phyloP scores from a whole-genome alignment of 2,797 vertebrate genomes.

The Manis javanica region DNA sequence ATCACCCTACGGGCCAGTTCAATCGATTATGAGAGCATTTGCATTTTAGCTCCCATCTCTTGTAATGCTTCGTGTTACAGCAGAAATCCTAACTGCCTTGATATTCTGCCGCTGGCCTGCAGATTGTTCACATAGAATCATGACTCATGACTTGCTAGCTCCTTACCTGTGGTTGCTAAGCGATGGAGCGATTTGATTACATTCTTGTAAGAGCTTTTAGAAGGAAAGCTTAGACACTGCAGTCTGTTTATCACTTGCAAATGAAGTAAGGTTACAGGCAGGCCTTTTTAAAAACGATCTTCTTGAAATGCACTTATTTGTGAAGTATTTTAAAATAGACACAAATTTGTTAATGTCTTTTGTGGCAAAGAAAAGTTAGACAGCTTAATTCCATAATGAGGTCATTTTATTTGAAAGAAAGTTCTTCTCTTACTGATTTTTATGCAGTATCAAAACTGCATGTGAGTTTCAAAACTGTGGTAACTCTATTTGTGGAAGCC shows the following conservation, averaged over 20 bases:
- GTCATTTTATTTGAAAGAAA: background rate
- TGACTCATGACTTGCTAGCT: conserved; percentile 77
- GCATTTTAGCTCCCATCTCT: conserved; percentile 76
- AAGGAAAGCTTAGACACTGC: background rate
- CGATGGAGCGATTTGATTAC: conserved; percentile 62
- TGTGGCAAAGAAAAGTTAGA: background rate
- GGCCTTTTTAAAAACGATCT: conserved; percentile 28
- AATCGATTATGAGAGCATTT: conserved; percentile 72
- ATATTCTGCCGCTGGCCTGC: conserved; percentile 62
- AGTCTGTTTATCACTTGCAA: conserved; percentile 50
- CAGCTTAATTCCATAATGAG: background rate
- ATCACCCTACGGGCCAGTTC: conserved; percentile 67
- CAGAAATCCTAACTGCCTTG: conserved; percentile 58
- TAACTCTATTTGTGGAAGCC: background rate
- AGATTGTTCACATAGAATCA: conserved; percentile 56
- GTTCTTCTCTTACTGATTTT: background rate
- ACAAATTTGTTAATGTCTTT: background rate
- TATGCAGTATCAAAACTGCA: background rate
- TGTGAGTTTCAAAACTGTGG: background rate
- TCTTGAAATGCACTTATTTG: conserved; percentile 28
- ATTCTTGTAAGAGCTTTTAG: background rate
- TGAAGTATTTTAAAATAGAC: background rate
- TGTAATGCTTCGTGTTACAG: conserved; percentile 68
- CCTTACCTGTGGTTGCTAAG: conserved; percentile 76
- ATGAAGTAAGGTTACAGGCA: background rate